Percentiles rank a stretch among this genome's conserved stretches.
These are phyloP conservation scores for Sus cebifrons DNA, from an alignment of 2,797 vertebrate species.

Conservation along the genomic window DNA sequence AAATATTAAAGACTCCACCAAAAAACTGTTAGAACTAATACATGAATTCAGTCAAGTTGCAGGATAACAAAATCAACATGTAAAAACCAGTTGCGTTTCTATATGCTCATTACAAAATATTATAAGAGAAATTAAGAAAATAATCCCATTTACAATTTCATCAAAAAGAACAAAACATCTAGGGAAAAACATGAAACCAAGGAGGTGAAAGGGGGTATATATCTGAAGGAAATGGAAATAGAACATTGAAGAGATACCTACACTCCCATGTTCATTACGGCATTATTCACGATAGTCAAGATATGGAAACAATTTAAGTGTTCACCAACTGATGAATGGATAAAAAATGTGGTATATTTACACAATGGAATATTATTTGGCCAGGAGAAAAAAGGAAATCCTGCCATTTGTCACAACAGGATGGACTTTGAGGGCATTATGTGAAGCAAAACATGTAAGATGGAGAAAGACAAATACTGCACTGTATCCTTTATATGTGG, in stretches of 20 bases:
- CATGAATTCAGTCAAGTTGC: neutral
- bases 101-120: neutral
- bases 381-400: neutral
- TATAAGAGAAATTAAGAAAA: neutral
- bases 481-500: neutral
- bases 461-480: neutral
- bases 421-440: neutral
- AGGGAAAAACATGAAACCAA: no score
- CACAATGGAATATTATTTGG: neutral
- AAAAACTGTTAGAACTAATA: neutral
- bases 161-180: no score
- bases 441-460: neutral
- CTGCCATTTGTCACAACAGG: neutral
- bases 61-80: neutral
- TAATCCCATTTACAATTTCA: no score
- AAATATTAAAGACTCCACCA: neutral
- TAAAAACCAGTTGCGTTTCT: no score
- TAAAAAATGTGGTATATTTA: neutral
- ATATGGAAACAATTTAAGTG: neutral
- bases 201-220: neutral
- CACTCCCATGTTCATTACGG: neutral
- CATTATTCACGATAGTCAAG: neutral
- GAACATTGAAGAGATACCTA: no score
- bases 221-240: neutral
- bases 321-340: neutral